phyloP scores from a whole-genome alignment of 2,113 vertebrate genomes.

The Chitala chitala region DNA sequence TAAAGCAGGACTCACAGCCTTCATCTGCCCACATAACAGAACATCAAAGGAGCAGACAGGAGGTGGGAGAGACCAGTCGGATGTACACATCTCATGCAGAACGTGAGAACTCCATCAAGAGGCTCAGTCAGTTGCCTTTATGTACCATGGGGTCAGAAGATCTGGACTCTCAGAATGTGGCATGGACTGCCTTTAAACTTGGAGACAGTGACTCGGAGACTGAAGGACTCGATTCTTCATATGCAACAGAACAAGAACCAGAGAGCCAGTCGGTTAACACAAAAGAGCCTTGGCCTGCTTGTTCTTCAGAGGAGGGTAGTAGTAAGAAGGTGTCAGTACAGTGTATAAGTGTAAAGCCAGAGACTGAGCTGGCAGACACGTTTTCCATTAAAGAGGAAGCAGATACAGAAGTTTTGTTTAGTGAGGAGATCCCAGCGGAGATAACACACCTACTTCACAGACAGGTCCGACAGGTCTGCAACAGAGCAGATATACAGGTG shows the following conservation, averaged over 20 bases:
- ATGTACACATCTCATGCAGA: not conserved
- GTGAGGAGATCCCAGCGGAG: not conserved
- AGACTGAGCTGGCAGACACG: not conserved
- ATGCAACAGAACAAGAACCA: not conserved
- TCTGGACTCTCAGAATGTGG: not conserved
- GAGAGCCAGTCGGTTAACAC: not conserved
- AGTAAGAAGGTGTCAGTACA: not conserved
- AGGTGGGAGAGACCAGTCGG: not conserved
- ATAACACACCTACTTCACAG: not conserved
- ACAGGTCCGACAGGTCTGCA: not conserved
- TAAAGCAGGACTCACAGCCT: too few species aligned
- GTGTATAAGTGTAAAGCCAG: not conserved
- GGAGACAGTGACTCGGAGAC: not conserved
- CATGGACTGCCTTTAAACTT: constrained; percentile 12
- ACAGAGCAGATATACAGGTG: constrained; percentile 17
- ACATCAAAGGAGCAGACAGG: too few species aligned
- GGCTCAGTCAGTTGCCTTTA: not conserved
- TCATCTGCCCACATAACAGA: too few species aligned
- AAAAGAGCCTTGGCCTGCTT: not conserved
- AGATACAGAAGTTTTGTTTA: not conserved
- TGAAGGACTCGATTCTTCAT: not conserved
- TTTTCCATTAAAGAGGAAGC: constrained; percentile 18
- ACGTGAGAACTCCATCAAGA: not conserved
- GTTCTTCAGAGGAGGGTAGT: not conserved
- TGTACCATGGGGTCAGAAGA: not conserved